Base-by-base conservation (phyloP, 2,113 vertebrate species). In the Phyllopteryx taeniolatus region DNA sequence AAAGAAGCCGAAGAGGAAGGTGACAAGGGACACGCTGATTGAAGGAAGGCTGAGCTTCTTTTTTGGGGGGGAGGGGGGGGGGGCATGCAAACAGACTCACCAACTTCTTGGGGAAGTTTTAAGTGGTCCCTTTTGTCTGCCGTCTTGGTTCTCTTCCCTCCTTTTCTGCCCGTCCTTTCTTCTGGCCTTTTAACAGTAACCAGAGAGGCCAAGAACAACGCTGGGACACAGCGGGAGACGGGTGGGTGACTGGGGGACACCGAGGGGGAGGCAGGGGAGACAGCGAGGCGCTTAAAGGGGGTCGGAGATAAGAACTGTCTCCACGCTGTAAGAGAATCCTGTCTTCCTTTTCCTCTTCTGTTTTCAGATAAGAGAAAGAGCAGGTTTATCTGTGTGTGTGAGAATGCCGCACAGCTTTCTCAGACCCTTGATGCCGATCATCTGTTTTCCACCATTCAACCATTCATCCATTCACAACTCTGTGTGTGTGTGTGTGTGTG, bases 221-320 rank as follows among this genome's bases (percentile, higher is more conserved):
- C 74, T 70, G 79, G 70, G 81, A 77, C 68, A 57, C 8, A 70
- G 74, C 27, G 22, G 56, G 72, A 22, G 71, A 53, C 71, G 63
- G 77, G 76, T 4, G 31, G 67, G 31, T 2, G 46, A 64, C 46
- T 22, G 76, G n/a, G 75, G 27, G 72, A 44, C 57, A 61, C 66
- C 72, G 65, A 79, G 75, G 57, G 62, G 19, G 62, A 39, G 19
- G 27, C 11, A 46, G 63, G 43, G 63, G 44, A 43, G 70, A 42
- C 62, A 63, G 67, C 54, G 15, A 20, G 59, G 54, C 61, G 78
- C 68, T 79, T 79, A 85, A 78, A 86, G 82, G 79, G 86, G 46
- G 84, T 85, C 84, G 80, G 54, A 83, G 89, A 90, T 89, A 90
- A 88, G 76, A 80, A 86, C 81, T 82, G 87, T 90, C 89, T 90